phyloP scores from a whole-genome alignment of 2,113 vertebrate genomes.

The Pipra filicauda region DNA sequence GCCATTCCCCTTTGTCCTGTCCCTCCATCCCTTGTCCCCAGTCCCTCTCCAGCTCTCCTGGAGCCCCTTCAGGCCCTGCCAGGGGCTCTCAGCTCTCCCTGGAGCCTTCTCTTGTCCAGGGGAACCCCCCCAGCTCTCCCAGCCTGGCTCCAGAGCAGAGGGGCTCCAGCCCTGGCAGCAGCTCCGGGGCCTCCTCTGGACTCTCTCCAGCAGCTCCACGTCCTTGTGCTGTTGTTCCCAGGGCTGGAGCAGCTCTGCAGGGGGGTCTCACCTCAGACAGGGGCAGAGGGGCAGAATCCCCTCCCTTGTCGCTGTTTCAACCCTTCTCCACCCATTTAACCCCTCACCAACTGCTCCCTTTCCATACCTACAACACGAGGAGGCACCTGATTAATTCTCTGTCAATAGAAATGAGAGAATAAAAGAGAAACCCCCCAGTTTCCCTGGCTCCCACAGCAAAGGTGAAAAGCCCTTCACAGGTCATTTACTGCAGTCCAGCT shows the following conservation, averaged over 20 bases:
- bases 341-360: background rate
- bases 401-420: background rate
- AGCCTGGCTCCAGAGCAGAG: background rate
- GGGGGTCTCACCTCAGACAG: background rate
- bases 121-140: background rate
- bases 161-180: background rate
- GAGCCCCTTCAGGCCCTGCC: background rate
- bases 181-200: background rate
- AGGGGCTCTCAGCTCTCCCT: no score
- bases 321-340: background rate
- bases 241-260: background rate
- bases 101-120: background rate
- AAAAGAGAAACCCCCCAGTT: background rate
- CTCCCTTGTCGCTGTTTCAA: background rate
- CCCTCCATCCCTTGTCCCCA: background rate
- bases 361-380: background rate
- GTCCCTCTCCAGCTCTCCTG: background rate
- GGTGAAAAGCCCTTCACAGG: background rate
- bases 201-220: background rate
- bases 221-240: background rate
- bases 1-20: background rate
- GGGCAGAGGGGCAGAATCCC: background rate
- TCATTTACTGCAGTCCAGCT: accelerated
- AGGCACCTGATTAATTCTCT: background rate
- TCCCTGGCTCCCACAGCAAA: background rate